Base-by-base conservation (phyloP, 2,888 invertebrate species). In the Ptilodon capucinus region DNA sequence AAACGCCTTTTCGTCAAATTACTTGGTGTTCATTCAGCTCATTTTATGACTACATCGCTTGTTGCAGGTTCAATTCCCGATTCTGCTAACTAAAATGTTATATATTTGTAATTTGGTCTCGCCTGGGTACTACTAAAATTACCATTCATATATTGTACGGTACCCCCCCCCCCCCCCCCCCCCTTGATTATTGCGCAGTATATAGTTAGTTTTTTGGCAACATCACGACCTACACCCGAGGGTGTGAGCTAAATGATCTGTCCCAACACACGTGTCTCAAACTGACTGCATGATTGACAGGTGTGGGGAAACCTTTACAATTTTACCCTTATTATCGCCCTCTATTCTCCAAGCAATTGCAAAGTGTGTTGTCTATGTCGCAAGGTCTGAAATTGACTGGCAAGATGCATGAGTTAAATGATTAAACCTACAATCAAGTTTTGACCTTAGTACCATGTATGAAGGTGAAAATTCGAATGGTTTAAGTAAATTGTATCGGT, bases 251-350 rank as follows among this genome's bases (percentile, higher is more conserved):
- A 67, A 71, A 72, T 79, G 76, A 74, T 63, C 59, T 53, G 60
- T 67, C 52, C 65, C 64, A 73, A 79, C 78, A 64, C 57, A 52
- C 55, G 48, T 59, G 79, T 78, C 77, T 76, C 68, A 73, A 68
- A 73, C 75, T 64, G 74, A 71, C 51, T 77, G 60, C 54, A 61
- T 65, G 54, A 68, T 65, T 81, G 81, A 80, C 81, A 80, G 80
- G 77, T 76, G 48, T 46, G 58, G 70, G 73, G 68, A 65, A 60
- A 45, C 53, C 60, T 54, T 9, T 14, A 34, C 34, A 8, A 17
- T 16, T 17, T 7, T 9, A 35, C 34, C 34, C 34, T 30, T 35
- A 35, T 35, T 35, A 35, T 16, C 2, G 9, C 8, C 9, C 9
- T 0, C 9, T 39, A 13, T 41, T 7, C 5, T 4, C 40, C 16